Evolutionary conservation across 2,797 vertebrate species (phyloP).

Genomic region (Coccyzus lansbergi): DNA sequence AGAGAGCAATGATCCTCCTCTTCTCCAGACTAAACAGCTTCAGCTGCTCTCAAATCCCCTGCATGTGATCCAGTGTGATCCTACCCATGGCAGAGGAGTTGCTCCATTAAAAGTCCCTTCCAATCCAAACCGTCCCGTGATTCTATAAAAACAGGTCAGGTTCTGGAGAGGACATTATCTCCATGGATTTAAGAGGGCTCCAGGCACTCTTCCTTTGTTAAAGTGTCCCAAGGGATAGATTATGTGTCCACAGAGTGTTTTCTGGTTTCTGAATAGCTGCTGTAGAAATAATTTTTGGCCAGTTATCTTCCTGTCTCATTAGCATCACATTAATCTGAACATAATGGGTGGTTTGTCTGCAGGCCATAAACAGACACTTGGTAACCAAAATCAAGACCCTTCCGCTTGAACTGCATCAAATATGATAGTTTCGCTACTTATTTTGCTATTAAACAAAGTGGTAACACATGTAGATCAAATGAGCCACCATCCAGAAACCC

Average conservation of each 20-base stretch:
- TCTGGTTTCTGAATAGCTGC: neutral
- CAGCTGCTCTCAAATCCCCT: too few species aligned
- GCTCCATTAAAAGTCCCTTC: too few species aligned
- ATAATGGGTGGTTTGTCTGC: neutral
- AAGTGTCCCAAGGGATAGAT: neutral
- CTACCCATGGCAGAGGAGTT: too few species aligned
- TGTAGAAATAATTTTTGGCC: neutral
- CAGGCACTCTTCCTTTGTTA: neutral
- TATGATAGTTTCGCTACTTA: neutral
- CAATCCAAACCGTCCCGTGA: too few species aligned
- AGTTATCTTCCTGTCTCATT: neutral
- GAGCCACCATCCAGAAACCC: neutral
- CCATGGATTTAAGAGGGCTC: neutral
- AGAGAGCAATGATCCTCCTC: too few species aligned
- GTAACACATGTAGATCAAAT: neutral
- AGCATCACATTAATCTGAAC: neutral
- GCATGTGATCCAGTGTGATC: too few species aligned
- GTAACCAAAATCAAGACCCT: neutral
- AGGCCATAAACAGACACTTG: neutral
- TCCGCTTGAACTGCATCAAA: neutral
- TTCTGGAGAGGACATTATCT: neutral
- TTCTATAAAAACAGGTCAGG: neutral
- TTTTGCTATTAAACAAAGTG: conserved; percentile 1
- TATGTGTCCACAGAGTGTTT: neutral
- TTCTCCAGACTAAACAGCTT: too few species aligned